Evolutionary conservation across 2,888 invertebrate species (phyloP).

Genomic region (Synergus japonicus): DNA sequence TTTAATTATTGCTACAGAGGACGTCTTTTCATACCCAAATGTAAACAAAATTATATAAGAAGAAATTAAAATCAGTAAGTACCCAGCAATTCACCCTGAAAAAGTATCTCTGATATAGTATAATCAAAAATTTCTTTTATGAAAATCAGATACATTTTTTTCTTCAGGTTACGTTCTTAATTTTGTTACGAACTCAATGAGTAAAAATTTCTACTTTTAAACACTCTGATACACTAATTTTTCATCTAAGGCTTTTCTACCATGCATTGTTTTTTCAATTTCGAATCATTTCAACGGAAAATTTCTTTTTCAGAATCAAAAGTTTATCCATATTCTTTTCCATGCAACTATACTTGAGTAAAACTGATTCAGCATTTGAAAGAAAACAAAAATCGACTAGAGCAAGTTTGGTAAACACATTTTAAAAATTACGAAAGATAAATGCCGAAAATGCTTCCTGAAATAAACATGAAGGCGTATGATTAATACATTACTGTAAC

Average conservation of each 20-base stretch:
- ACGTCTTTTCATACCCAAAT: no score
- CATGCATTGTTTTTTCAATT: not conserved
- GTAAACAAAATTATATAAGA: no score
- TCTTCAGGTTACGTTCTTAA: not conserved
- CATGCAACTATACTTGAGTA: not conserved
- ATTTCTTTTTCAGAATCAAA: not conserved
- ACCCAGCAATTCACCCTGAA: no score
- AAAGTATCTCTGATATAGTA: not conserved
- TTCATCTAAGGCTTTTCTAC: not conserved
- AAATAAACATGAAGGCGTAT: not conserved
- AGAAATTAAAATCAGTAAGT: no score
- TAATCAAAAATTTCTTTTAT: not conserved
- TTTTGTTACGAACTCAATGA: no score
- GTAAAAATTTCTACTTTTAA: no score
- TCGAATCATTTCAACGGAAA: not conserved
- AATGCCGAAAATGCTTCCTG: not conserved
- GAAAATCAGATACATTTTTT: not conserved
- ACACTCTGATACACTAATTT: not conserved
- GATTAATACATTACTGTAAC: not conserved
- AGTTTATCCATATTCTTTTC: not conserved
- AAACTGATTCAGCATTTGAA: not conserved
- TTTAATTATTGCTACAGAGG: no score
- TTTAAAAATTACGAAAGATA: not conserved
- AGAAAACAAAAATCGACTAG: not conserved
- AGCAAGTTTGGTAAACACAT: not conserved